phyloP scores from a whole-genome alignment of 2,888 invertebrate species.

The Tipula unca region DNA sequence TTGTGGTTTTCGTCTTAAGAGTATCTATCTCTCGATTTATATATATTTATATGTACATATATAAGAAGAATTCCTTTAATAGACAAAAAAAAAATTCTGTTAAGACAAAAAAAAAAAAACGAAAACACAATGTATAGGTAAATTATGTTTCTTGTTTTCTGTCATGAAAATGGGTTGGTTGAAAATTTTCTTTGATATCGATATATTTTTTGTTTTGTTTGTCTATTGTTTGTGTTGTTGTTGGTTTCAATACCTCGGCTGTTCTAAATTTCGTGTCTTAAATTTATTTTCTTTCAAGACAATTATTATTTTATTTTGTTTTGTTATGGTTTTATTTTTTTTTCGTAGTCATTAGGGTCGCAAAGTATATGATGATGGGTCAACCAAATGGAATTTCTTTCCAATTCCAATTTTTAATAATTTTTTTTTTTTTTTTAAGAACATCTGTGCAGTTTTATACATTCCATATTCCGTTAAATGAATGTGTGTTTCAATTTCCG shows the following conservation, averaged over 20 bases:
- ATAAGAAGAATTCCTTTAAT: conserved; percentile 1
- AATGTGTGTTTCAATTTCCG: no score
- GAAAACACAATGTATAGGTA: conserved; percentile 14
- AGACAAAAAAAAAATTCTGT: background rate
- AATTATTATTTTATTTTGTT: background rate
- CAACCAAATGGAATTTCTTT: background rate
- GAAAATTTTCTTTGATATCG: background rate
- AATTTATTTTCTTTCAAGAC: background rate
- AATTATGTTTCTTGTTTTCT: background rate
- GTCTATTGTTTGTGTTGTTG: background rate
- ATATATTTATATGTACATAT: background rate
- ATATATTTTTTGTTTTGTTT: background rate
- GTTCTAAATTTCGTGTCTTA: background rate
- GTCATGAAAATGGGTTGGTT: conserved; percentile 8
- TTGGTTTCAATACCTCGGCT: background rate
- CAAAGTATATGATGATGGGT: background rate
- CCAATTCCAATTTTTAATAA: background rate
- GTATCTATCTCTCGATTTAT: background rate
- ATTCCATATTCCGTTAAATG: background rate
- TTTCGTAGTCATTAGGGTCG: background rate
- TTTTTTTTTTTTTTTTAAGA: background rate
- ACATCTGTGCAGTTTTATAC: background rate
- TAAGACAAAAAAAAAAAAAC: background rate
- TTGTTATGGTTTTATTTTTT: background rate
- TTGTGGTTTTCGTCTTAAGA: conserved; percentile 1